Evolutionary conservation across 1,140 invertebrate species (phyloP), one percentile per base, ranked within the genome.

Genomic region (Trachymyrmex septentrionalis): DNA sequence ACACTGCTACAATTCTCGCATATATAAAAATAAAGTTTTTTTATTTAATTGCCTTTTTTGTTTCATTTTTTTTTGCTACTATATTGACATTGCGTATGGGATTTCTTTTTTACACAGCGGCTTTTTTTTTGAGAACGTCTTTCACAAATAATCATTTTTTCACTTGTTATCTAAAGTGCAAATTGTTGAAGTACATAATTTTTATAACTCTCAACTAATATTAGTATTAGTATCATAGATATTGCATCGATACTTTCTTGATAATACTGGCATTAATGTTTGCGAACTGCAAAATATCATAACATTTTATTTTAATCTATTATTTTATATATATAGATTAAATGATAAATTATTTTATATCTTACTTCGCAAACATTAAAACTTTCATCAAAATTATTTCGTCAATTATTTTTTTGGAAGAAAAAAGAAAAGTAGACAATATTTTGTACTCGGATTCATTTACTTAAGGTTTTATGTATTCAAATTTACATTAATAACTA

Each of bases 221-320:
- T 57, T 69, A 69, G 44, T 55, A 19, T 80, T 38, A 64, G 59
- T 61, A 50, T 80, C 63, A 69, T n/a, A 81, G 30, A 71, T 81
- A 38, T 55, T 80, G 7, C 48, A 67, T 67, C 27, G 7, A 44
- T 2, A 44, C 7, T 53, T 48, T 34, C 61, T 78, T 50, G 19
- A 34, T 80, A 80, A n/a, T 66, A 30, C 30, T 55, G 27, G 57
- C 48, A n/a, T 53, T 71, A 71, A 71, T 30, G 7, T 19, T 48
- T 69, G 14, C 67, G 0, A 50, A 55, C 10, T 10, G 2, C 5
- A 27, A 10, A 72, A 55, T 72, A 4, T n/a, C 50, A 24, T 21
- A 30, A 55, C 38, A 66, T 66, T 24, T 44, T 44, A 44, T 44
- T 44, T 12, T 44, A 10, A 10, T 44, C 3, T 44, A 44, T 44